Evolutionary conservation across 2,797 vertebrate genomes (phyloP), one percentile per base, ranked within the genome.

Genomic region (Bufotes viridis): DNA sequence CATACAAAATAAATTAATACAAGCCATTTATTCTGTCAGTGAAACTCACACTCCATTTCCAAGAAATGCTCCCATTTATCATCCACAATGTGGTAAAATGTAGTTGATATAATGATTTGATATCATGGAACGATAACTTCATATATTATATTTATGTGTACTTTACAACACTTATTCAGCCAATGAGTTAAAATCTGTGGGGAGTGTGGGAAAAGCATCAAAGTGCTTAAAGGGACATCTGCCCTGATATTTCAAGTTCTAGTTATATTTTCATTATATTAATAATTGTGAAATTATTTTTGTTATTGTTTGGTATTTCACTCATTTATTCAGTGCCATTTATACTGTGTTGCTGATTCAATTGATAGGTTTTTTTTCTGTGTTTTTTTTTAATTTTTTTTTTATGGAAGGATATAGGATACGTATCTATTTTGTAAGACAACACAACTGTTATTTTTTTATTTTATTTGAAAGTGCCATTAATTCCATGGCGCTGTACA

Each of bases 1-100:
- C 84, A 82, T 82, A 89, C 87, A 82, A 89, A 89, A 89, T 89
- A 89, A 89, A 89, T 89, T 89, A 81, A 75, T 42, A 70, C 58
- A 82, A 86, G 83, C 51, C 78, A 82, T 86, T 89, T 89, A 86
- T 86, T 78, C 88, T 86, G 67, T 82, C 69, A 89, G 70, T 65
- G 69, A 76, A 86, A 69, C 78, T 82, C 72, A 67, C 55, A 88
- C 84, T 78, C 87, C 69, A 82, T 85, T 89, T 89, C 87, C 78
- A 51, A 58, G 78, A 89, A 89, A 89, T 89, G 87, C 85, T 85
- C 58, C 78, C 82, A 89, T 89, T 85, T 85, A 78, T 89, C 87
- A 85, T 89, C 82, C 29, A 76, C 83, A 89, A 81, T 82, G 83
- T 89, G 87, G 58, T 85, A 81, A 85, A 85, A 85, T 61, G 78